Evolutionary conservation across 2,113 vertebrate genomes (phyloP).

Genomic region (Lamprologus ornatipinnis): DNA sequence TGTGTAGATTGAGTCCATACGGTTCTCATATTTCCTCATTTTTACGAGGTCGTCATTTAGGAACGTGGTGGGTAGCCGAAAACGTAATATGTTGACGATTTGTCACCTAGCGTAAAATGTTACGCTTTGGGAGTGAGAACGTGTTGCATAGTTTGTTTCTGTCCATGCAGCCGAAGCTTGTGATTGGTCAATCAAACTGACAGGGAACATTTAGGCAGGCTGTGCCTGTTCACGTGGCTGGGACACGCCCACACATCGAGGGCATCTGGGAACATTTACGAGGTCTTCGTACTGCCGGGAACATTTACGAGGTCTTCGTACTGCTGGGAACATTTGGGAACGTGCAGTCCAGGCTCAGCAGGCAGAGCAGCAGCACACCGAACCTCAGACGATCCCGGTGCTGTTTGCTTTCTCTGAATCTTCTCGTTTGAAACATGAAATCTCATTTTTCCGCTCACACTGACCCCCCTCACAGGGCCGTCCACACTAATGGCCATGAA

Average conservation of each 20-base stretch:
- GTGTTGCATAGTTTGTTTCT: background rate
- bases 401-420: background rate
- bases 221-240: background rate
- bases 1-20: too few species aligned
- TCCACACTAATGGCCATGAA: background rate
- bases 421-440: background rate
- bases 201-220: background rate
- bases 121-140: too few species aligned
- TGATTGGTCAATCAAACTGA: background rate
- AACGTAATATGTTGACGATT: too few species aligned
- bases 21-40: too few species aligned
- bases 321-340: background rate
- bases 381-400: background rate
- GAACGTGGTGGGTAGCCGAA: too few species aligned
- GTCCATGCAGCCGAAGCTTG: background rate
- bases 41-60: too few species aligned
- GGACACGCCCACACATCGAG: background rate
- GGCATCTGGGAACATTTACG: background rate
- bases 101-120: too few species aligned
- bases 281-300: background rate
- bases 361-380: background rate
- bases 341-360: background rate
- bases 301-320: background rate
- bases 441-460: background rate
- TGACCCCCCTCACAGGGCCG: background rate